Conservation (phyloP, 2,888 invertebrate genomes). For the Coenonympha glycerion region DNA sequence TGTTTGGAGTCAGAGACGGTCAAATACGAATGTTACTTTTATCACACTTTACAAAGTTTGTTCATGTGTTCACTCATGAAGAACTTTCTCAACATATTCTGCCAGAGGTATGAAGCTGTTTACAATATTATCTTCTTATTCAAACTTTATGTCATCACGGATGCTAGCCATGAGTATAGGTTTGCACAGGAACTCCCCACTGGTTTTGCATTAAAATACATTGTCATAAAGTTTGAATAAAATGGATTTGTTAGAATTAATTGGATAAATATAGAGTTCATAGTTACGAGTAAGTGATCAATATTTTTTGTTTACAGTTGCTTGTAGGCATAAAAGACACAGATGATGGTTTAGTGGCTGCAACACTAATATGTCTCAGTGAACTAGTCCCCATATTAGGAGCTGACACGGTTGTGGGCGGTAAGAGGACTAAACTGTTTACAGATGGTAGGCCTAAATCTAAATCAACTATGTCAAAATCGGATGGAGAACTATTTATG, state of each 20-base stretch:
- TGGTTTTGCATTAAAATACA: too few relatives aligned
- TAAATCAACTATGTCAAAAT: constrained; percentile 32
- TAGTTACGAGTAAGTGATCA: too few relatives aligned
- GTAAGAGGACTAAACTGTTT: constrained; percentile 86
- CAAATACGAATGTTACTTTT: constrained; percentile 85
- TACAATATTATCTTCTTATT: too few relatives aligned
- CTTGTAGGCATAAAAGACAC: constrained; percentile 91
- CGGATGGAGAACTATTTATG: constrained; percentile 24
- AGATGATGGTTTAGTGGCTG: constrained; percentile 87
- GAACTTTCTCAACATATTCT: constrained; percentile 85
- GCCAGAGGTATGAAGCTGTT: constrained; percentile 89
- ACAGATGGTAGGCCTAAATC: constrained; percentile 88
- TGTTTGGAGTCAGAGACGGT: constrained; percentile 89
- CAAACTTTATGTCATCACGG: too few relatives aligned
- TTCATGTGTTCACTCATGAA: constrained; percentile 83
- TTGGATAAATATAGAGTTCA: too few relatives aligned
- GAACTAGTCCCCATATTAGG: constrained; percentile 90
- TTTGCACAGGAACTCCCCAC: too few relatives aligned
- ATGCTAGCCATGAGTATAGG: too few relatives aligned
- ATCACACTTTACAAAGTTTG: constrained; percentile 85
- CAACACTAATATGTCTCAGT: constrained; percentile 87
- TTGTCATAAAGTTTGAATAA: too few relatives aligned
- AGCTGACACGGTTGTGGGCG: constrained; percentile 89
- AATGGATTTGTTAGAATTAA: too few relatives aligned
- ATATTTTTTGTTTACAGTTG: constrained; percentile 70